Conservation (phyloP, 2,113 vertebrate genomes). For the Astur gentilis region DNA sequence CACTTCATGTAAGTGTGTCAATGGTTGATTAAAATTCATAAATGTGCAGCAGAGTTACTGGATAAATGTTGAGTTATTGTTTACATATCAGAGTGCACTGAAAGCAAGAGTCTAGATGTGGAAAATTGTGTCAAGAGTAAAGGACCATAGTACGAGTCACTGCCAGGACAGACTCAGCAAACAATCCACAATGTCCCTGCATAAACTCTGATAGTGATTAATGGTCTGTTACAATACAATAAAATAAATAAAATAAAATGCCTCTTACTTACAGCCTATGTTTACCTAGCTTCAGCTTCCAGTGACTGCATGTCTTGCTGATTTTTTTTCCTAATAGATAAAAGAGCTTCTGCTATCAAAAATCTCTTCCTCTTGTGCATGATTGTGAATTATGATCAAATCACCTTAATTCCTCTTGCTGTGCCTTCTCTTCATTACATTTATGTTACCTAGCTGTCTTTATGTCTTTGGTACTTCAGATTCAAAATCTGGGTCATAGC, state of each 20-base stretch:
- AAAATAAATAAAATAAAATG: not conserved
- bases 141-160: not conserved
- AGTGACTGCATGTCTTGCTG: not conserved
- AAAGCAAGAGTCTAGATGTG: not conserved
- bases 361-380: not conserved
- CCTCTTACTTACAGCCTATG: not conserved
- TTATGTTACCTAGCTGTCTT: not conserved
- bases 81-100: not conserved
- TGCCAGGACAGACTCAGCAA: not conserved
- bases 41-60: constrained; percentile 7
- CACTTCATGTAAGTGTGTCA: constrained; percentile 42
- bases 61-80: constrained; percentile 24
- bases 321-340: not conserved
- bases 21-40: constrained; percentile 52
- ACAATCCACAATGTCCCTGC: not conserved
- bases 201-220: not conserved
- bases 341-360: not conserved
- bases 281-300: not conserved
- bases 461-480: not conserved
- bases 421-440: not conserved
- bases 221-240: not conserved
- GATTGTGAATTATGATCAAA: not conserved
- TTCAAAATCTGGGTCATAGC: not conserved
- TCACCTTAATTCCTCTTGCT: not conserved
- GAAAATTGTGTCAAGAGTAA: constrained; percentile 27